These are phyloP conservation scores for Poeciliopsis infans DNA, from an alignment of 2,797 vertebrate genomes.

Conservation along the genomic window DNA sequence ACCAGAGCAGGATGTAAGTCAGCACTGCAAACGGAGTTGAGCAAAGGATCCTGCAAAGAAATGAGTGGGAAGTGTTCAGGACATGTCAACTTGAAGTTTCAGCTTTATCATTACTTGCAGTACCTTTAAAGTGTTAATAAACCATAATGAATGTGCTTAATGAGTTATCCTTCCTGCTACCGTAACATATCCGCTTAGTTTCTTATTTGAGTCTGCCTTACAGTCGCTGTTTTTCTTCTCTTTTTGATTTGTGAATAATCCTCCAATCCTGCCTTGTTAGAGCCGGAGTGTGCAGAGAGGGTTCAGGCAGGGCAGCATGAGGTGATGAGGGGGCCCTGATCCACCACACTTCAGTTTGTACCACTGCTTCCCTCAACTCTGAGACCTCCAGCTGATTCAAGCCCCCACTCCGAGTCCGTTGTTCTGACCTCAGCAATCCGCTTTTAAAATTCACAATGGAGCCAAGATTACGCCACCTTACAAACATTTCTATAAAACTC, in stretches of 20 bases:
- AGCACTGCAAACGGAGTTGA: constrained; percentile 90
- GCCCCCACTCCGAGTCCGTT: neutral
- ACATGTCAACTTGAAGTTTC: neutral
- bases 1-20: constrained; percentile 93
- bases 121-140: neutral
- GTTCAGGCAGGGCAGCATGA: constrained; percentile 22
- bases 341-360: constrained; percentile 7
- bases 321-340: constrained; percentile 23
- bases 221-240: constrained; percentile 33
- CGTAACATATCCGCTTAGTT: constrained; percentile 14
- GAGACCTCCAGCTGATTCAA: constrained; percentile 30
- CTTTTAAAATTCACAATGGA: constrained; percentile 4
- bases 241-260: constrained; percentile 60
- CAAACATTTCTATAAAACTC: neutral
- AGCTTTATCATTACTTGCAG: neutral
- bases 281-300: constrained; percentile 38
- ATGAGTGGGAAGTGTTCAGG: neutral
- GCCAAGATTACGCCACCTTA: neutral
- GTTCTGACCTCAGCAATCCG: neutral
- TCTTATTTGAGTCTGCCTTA: constrained; percentile 14
- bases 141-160: constrained; percentile 4
- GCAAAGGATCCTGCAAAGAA: constrained; percentile 85
- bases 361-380: constrained; percentile 15
- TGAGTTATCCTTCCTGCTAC: constrained; percentile 25
- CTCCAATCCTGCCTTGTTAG: constrained; percentile 50